phyloP scores from a whole-genome alignment of 2,797 vertebrate species.

The Cyprinodon diabolis region DNA sequence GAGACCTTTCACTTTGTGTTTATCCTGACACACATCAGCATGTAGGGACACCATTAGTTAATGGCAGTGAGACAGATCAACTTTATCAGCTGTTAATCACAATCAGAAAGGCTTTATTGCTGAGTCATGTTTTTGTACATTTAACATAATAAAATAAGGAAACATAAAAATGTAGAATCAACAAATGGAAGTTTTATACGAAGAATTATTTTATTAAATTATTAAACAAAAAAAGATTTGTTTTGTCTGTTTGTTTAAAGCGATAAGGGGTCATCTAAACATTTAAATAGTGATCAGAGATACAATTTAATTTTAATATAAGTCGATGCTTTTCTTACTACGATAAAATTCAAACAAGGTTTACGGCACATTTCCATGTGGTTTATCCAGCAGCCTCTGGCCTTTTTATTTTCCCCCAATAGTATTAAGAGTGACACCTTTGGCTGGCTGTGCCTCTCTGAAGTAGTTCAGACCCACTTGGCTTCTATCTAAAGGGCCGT shows the following conservation, averaged over 20 bases:
- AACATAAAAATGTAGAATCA: too few relatives aligned
- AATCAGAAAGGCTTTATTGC: too few relatives aligned
- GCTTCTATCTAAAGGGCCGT: constrained; percentile 66
- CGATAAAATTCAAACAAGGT: not conserved
- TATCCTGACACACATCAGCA: too few relatives aligned
- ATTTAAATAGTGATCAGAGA: not conserved
- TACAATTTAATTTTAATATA: not conserved
- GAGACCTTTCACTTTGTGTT: not conserved
- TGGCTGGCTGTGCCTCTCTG: constrained; percentile 41
- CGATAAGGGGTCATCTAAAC: not conserved
- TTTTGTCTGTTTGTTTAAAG: too few relatives aligned
- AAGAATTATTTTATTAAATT: too few relatives aligned
- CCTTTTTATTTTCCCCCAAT: constrained; percentile 3
- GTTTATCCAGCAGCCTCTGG: constrained; percentile 2
- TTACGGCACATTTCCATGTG: not conserved
- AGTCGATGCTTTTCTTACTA: not conserved
- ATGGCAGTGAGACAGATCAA: too few relatives aligned
- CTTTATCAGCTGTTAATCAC: too few relatives aligned
- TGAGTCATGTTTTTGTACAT: too few relatives aligned
- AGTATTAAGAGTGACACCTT: constrained; percentile 18
- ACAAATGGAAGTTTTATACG: too few relatives aligned
- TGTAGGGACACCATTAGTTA: too few relatives aligned
- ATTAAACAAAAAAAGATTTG: too few relatives aligned
- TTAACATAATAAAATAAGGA: too few relatives aligned
- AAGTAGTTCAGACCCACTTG: constrained; percentile 59